These are phyloP conservation scores for Mobula hypostoma DNA, from an alignment of 2,113 vertebrate species.

Conservation along the genomic window DNA sequence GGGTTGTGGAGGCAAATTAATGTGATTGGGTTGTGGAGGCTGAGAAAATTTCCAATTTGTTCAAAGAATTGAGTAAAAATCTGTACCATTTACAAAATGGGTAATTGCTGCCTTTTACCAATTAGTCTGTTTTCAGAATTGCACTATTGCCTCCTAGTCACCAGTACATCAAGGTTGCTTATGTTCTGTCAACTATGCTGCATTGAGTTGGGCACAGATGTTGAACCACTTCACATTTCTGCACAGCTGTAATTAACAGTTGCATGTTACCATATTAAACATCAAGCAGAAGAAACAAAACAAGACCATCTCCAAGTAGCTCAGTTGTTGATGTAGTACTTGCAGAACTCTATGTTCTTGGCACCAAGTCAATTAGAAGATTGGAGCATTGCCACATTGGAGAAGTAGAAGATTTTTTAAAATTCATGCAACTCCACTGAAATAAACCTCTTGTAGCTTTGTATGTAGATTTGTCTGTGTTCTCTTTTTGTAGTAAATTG, in stretches of 20 bases:
- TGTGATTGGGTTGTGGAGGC: not conserved
- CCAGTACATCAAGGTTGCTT: not conserved
- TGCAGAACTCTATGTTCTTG: conserved; percentile 66
- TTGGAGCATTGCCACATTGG: not conserved
- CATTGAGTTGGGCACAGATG: not conserved
- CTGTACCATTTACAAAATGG: not conserved
- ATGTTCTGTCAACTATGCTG: not conserved
- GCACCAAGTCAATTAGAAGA: conserved; percentile 58
- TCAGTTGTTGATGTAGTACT: conserved; percentile 39
- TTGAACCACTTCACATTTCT: not conserved
- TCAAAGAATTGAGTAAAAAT: not conserved
- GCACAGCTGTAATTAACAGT: conserved; percentile 47
- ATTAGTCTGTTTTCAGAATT: not conserved
- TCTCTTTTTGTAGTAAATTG: not conserved
- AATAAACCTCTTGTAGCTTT: not conserved
- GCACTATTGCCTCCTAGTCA: not conserved
- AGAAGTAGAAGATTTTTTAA: not conserved
- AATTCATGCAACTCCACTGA: not conserved
- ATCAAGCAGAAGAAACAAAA: not conserved
- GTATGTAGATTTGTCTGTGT: not conserved
- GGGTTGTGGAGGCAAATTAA: not conserved
- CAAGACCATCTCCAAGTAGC: not conserved
- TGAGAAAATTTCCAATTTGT: not conserved
- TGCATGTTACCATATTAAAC: conserved; percentile 42
- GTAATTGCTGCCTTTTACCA: not conserved